Base-by-base conservation (phyloP, 1,140 invertebrate genomes). In the Drosophila kikkawai region DNA sequence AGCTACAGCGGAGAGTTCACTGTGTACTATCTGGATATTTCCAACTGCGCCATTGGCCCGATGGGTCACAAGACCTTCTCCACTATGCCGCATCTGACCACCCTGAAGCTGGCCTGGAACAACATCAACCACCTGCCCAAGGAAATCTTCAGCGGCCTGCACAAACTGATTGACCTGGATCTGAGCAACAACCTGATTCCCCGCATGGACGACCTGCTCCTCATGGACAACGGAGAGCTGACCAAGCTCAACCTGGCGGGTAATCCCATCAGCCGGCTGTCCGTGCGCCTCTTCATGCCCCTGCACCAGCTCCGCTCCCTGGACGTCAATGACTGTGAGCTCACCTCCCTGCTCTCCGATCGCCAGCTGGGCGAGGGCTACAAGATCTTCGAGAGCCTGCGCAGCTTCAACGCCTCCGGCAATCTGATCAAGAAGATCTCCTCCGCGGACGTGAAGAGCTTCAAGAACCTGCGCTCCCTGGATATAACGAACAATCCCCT, bases 181-280 rank as follows among this genome's bases (percentile, higher is more conserved):
- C 91, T 96, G 6, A 95, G 96, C n/a, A 93, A 95, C 69, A 97
- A 97, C 77, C 77, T 94, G 47, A 93, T 97, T 19, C 83, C 87
- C 1, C 91, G 92, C 9, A 82, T 96, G 22, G 94, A 95, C n/a
- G 91, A 92, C 4, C 93, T 95, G 53, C 93, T 95, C 63, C 96
- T 97, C 84, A 91, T 93, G 76, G 84, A 94, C 75, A 96, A 95
- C 75, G 94, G 92, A 39, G 94, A 94, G 44, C 91, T 97, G 55
- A 93, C 93, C 7, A 96, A 95, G 91, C 81, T 97, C 2, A 95
- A 94, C 85, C 93, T 97, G 44, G 95, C 96, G 69, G 95, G 95
- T 9, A 97, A 97, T 90, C 95, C 95, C 7, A 92, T 97, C 44
- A 94, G 93, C 69, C 93, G 94, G 13, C 83, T 97, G 2, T 95